A percentile compares a stretch with the other conserved stretches of the same genome.
Evolutionary conservation across 2,113 vertebrate genomes (phyloP).

Genomic region (Etheostoma cragini): DNA sequence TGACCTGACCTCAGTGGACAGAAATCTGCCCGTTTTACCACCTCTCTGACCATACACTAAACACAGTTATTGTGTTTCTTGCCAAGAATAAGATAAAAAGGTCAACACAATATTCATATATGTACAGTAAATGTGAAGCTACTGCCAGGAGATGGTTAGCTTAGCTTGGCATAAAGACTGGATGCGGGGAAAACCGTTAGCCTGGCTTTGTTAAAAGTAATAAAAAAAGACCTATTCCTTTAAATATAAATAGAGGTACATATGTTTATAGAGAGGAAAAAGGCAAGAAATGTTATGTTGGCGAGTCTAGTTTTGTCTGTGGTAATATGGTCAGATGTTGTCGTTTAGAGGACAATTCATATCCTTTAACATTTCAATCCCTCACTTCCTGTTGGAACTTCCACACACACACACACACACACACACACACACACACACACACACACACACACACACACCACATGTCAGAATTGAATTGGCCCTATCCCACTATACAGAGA

Average conservation of each 20-base stretch:
- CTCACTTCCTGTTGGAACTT: constrained; percentile 11
- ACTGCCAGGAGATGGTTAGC: no score
- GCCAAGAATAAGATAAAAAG: no score
- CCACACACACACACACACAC: no score
- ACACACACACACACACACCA: no score
- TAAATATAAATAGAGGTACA: not conserved
- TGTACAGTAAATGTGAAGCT: no score
- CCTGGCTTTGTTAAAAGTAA: no score
- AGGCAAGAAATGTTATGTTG: not conserved
- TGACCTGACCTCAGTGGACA: not conserved
- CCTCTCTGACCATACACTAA: not conserved
- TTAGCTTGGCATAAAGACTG: no score
- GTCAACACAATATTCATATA: no score
- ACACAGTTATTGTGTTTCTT: no score
- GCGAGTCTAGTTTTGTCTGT: not conserved
- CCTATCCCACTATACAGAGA: not conserved
- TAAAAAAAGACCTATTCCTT: not conserved
- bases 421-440: no score
- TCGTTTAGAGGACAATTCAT: not conserved
- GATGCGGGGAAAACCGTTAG: no score
- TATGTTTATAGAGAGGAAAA: not conserved
- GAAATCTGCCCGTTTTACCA: not conserved
- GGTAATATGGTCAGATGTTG: not conserved
- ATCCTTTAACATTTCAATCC: constrained; percentile 4
- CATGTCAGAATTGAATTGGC: constrained; percentile 39